A percentile compares a stretch with the other conserved stretches of the same genome.
Evolutionary conservation across 2,797 vertebrate species (phyloP).

Genomic region (Percopsis omiscomaycus): DNA sequence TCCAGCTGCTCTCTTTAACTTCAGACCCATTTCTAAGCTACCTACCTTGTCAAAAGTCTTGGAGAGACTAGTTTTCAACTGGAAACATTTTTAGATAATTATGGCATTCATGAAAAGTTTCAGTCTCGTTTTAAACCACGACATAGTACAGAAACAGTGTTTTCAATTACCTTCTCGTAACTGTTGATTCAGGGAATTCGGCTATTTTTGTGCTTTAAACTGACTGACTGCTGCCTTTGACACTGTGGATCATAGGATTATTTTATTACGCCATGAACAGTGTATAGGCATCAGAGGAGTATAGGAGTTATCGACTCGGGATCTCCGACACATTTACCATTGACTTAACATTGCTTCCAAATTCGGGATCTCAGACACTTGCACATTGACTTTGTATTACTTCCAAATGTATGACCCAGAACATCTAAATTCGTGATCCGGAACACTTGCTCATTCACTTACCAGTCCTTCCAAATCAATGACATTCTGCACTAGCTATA

Average conservation of each 20-base stretch:
- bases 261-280: not conserved
- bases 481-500: too few relatives aligned
- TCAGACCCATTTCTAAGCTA: constrained; percentile 2
- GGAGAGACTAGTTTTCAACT: not conserved
- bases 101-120: not conserved
- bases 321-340: too few relatives aligned
- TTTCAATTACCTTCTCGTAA: not conserved
- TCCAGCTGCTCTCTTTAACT: not conserved
- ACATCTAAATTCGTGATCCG: too few relatives aligned
- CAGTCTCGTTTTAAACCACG: not conserved
- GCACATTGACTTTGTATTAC: too few relatives aligned
- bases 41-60: not conserved
- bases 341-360: too few relatives aligned
- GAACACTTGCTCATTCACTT: too few relatives aligned
- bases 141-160: not conserved
- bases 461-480: too few relatives aligned
- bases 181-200: not conserved
- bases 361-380: too few relatives aligned
- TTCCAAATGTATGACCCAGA: too few relatives aligned
- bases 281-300: not conserved
- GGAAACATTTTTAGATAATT: not conserved
- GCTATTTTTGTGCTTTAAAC: not conserved
- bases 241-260: not conserved
- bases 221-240: constrained; percentile 3
- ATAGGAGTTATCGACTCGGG: not conserved